Evolutionary conservation across 2,797 vertebrate species (phyloP).

Genomic region (Pantherophis alleghaniensis): DNA sequence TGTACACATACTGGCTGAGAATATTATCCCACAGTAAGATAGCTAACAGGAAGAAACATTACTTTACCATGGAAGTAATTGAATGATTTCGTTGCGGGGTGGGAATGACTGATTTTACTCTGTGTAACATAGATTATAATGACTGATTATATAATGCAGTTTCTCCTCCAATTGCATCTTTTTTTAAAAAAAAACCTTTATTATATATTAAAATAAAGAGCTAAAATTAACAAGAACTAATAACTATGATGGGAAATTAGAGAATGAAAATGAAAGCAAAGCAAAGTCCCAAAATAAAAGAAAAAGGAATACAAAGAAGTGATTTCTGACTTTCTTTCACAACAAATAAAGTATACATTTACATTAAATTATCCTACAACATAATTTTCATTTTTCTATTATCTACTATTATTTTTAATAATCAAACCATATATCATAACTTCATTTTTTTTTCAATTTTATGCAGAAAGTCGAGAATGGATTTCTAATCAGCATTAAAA

Average conservation of each 20-base stretch:
- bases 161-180: not conserved
- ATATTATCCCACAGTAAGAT: not conserved
- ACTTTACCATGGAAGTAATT: not conserved
- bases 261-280: not conserved
- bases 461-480: not conserved
- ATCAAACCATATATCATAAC: not conserved
- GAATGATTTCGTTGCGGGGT: accelerated
- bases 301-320: not conserved
- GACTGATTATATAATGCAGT: not conserved
- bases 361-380: not conserved
- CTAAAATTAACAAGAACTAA: not conserved
- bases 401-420: not conserved
- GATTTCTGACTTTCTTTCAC: not conserved
- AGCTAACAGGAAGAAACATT: not conserved
- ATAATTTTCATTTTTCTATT: too few species aligned
- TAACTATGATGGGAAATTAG: not conserved
- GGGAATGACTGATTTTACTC: conserved; percentile 13
- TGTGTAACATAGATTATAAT: not conserved
- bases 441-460: not conserved
- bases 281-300: not conserved
- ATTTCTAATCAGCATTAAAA: not conserved
- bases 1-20: conserved; percentile 9
- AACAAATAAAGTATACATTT: not conserved
- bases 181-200: not conserved
- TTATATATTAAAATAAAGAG: not conserved